Evolutionary conservation across 2,113 vertebrate genomes (phyloP), one percentile per base, ranked within the genome.

Genomic region (Cololabis saira): DNA sequence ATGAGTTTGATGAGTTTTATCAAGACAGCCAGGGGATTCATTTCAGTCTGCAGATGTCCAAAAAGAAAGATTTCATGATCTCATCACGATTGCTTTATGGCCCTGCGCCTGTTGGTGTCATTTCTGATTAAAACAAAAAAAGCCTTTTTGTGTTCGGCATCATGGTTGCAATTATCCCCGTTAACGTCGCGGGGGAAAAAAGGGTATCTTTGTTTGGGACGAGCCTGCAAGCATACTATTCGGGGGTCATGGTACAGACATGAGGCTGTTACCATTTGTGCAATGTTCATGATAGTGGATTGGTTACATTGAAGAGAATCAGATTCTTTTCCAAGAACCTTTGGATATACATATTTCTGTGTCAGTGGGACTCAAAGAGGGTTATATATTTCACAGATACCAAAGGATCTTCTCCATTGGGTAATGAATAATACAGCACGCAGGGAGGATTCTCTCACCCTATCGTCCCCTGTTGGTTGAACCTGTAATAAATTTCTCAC

Each of bases 391-490:
- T 54, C 61, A 40, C 60, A 64, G 51, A 61, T 60, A 61, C 74
- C 77, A 70, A 71, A 69, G 76, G 60, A 73, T 44, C 43, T 57
- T 22, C 67, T 85, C 77, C 66, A 60, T 62, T 61, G 81, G 73
- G 82, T 75, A 73, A 83, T 91, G 82, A 85, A 87, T 80, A 86
- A 71, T 71, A 77, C 52, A 65, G 69, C 61, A 72, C 74, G 44
- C 45, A 11, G 61, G 69, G 81, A 74, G 67, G 56, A 76, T 72
- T 83, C 78, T 61, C 71, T 74, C 70, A 71, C 59, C 58, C 24
- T 40, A 37, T 79, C 58, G 74, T 71, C 60, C 70, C 66, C 58
- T 21, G 16, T 70, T 76, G 65, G 79, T 64, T 85, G 74, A 81
- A 81, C 81, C 67, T 67, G 63, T 60, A 76, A 86, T 91, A 81